A percentile compares a stretch with the other conserved stretches of the same genome.
These are phyloP conservation scores for Thamnophis sirtalis DNA, from an alignment of 2,113 vertebrate genomes.

Conservation along the genomic window DNA sequence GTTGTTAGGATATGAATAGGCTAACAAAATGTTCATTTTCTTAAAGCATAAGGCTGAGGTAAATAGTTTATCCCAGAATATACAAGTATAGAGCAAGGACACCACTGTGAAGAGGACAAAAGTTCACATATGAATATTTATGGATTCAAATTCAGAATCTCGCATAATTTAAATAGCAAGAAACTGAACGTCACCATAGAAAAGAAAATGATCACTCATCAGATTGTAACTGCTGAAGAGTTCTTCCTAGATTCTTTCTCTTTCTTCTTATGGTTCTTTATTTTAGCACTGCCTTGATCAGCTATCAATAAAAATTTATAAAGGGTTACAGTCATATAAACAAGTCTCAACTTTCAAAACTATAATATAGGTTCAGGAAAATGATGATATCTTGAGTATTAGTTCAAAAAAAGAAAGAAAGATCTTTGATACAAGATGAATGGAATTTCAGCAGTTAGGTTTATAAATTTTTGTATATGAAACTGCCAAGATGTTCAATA, in stretches of 20 bases:
- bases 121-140: not conserved
- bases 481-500: conserved; percentile 39
- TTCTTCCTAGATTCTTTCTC: not conserved
- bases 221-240: not conserved
- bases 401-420: too few relatives aligned
- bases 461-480: conserved; percentile 26
- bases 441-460: conserved; percentile 13
- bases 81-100: not conserved
- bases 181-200: not conserved
- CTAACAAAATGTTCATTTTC: not conserved
- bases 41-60: not conserved
- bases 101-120: not conserved
- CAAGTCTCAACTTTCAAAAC: too few relatives aligned
- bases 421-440: not conserved
- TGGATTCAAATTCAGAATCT: not conserved
- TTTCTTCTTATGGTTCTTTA: not conserved
- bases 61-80: not conserved
- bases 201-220: too few relatives aligned
- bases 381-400: too few relatives aligned
- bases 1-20: not conserved
- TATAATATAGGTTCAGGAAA: too few relatives aligned
- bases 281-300: not conserved
- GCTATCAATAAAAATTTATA: too few relatives aligned
- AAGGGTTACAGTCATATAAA: too few relatives aligned
- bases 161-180: not conserved